Percentiles rank a stretch among this genome's conserved stretches.
Conservation (phyloP, 2,888 invertebrate species). For the Lucinisca nassula region DNA sequence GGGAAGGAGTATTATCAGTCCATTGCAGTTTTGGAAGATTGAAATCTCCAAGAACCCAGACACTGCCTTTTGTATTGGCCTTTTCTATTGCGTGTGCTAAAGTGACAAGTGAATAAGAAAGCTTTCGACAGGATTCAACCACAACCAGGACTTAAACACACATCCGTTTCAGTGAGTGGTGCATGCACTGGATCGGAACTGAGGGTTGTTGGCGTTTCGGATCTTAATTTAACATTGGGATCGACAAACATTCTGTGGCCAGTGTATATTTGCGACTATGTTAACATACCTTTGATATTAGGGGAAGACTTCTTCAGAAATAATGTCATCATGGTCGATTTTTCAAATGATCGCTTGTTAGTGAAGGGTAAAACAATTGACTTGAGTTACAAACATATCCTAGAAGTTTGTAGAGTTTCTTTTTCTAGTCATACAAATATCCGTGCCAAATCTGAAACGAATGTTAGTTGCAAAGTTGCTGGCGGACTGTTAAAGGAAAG, state of each 20-base stretch:
- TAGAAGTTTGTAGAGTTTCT: neutral
- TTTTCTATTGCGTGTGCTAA: too few species aligned
- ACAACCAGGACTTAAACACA: neutral
- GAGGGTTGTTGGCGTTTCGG: neutral
- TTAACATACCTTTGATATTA: conserved; percentile 6
- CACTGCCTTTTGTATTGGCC: too few species aligned
- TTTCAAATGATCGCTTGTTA: conserved; percentile 6
- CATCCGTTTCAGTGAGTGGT: neutral
- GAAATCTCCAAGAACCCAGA: too few species aligned
- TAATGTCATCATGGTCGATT: conserved; percentile 2
- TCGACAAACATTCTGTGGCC: neutral
- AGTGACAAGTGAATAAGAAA: neutral
- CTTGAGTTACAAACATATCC: neutral
- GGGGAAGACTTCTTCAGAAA: conserved; percentile 15
- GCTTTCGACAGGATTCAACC: neutral
- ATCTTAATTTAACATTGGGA: neutral
- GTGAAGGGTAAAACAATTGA: neutral
- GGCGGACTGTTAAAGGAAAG: conserved; percentile 7
- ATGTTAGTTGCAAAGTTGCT: conserved; percentile 13
- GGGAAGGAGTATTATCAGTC: too few species aligned
- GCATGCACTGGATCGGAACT: neutral
- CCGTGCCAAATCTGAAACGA: neutral
- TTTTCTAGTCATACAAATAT: neutral
- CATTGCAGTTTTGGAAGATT: too few species aligned
- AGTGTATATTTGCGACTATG: conserved; percentile 6